phyloP scores from a whole-genome alignment of 2,113 vertebrate species.

The Sigmodon hispidus region DNA sequence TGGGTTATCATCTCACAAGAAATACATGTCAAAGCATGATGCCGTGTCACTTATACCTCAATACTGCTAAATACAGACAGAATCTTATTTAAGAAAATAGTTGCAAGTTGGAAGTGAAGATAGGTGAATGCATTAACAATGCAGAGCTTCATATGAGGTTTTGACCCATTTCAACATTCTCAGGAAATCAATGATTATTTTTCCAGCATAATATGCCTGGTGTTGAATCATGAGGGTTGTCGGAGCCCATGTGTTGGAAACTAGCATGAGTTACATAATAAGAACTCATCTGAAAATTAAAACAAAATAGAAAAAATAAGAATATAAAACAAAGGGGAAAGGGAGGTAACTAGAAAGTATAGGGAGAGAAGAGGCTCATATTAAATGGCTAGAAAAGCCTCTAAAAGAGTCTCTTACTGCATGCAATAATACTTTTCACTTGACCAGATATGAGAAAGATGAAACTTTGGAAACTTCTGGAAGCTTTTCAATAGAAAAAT shows the following conservation, averaged over 20 bases:
- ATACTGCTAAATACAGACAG: not conserved
- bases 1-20: not conserved
- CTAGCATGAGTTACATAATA: not conserved
- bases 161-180: not conserved
- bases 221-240: not conserved
- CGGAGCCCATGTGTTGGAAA: not conserved
- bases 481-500: not conserved
- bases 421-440: not conserved
- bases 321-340: fast-evolving
- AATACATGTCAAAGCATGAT: not conserved
- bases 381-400: not conserved
- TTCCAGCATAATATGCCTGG: not conserved
- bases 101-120: not conserved
- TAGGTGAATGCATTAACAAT: not conserved
- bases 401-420: not conserved
- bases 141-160: not conserved
- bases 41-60: not conserved
- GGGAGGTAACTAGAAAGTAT: too few species aligned
- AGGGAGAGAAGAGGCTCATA: too few species aligned
- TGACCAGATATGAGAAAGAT: not conserved
- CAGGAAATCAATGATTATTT: not conserved
- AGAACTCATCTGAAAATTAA: not conserved
- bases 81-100: not conserved
- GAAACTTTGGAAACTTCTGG: not conserved
- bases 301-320: too few species aligned